A percentile compares a stretch with the other conserved stretches of the same genome.
phyloP scores from a whole-genome alignment of 2,113 vertebrate species.

The Eudyptes chrysolophus region DNA sequence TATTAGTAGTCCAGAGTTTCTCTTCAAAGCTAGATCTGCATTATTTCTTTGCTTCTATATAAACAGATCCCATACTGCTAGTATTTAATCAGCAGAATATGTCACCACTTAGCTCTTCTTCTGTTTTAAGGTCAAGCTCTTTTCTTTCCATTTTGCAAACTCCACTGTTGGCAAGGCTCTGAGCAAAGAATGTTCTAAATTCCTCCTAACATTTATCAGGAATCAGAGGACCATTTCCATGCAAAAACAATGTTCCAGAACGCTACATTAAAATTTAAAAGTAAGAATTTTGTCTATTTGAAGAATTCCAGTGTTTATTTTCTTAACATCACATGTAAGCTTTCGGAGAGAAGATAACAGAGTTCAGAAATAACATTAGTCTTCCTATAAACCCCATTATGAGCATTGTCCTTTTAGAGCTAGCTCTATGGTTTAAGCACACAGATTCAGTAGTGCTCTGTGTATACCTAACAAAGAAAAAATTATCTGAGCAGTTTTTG shows the following conservation, averaged over 20 bases:
- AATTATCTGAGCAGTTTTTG: background rate
- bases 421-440: background rate
- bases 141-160: constrained; percentile 77
- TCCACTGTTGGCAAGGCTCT: constrained; percentile 73
- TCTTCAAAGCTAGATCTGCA: constrained; percentile 81
- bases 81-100: constrained; percentile 81
- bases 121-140: constrained; percentile 71
- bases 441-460: background rate
- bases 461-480: background rate
- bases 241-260: background rate
- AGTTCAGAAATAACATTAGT: background rate
- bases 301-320: constrained; percentile 11
- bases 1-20: constrained; percentile 63
- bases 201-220: constrained; percentile 68
- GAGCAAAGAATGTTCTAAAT: constrained; percentile 73
- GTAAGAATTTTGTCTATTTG: background rate
- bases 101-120: constrained; percentile 72
- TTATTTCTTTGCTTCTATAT: constrained; percentile 82
- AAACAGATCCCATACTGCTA: constrained; percentile 81
- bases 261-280: background rate
- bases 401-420: background rate
- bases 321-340: background rate
- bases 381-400: background rate
- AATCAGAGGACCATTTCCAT: constrained; percentile 39
- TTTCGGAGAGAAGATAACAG: background rate